Evolutionary conservation across 2,888 invertebrate species (phyloP).

Genomic region (Crematogaster levior): DNA sequence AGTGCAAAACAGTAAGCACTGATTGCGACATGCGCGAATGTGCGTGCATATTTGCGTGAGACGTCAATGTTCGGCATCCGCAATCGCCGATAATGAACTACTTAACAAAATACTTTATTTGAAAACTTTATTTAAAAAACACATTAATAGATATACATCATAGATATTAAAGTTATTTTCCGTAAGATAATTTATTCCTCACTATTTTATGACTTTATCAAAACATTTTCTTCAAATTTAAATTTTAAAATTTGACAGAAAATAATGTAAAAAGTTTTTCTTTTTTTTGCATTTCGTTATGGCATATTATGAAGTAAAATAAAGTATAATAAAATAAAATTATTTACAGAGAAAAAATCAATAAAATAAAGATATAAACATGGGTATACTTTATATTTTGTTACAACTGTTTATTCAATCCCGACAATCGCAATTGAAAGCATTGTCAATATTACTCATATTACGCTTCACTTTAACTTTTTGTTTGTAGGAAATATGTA

Average conservation of each 20-base stretch:
- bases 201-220: not conserved
- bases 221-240: not conserved
- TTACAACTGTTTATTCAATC: not conserved
- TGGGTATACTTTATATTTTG: not conserved
- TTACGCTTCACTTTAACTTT: conserved; percentile 13
- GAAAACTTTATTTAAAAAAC: conserved; percentile 19
- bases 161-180: not conserved
- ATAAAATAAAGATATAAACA: not conserved
- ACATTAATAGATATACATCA: not conserved
- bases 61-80: not conserved
- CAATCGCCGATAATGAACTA: not conserved
- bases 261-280: not conserved
- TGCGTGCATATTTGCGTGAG: not conserved
- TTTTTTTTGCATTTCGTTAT: not conserved
- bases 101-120: not conserved
- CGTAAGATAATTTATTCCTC: not conserved
- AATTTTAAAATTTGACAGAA: not conserved
- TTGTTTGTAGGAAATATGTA: conserved; percentile 1
- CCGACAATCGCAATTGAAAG: not conserved
- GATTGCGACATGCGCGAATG: not conserved
- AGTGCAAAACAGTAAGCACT: conserved; percentile 30
- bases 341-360: not conserved
- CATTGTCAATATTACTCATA: conserved; percentile 8
- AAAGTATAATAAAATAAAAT: not conserved
- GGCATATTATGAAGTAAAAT: not conserved